Evolutionary conservation across 1,140 invertebrate species (phyloP).

Genomic region (Zaprionus inermis): DNA sequence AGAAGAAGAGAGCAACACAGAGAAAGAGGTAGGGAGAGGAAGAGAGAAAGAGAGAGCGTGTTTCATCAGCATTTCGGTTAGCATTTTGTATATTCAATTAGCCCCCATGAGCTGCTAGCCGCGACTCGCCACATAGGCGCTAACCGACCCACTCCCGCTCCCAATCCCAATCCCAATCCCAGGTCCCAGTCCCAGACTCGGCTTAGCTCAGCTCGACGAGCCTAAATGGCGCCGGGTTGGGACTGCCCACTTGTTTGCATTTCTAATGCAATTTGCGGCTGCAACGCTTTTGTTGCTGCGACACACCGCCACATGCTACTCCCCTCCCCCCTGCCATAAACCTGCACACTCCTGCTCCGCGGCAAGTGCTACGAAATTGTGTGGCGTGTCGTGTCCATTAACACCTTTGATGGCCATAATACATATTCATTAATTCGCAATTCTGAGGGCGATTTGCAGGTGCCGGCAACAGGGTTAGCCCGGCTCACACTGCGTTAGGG

Average conservation of each 20-base stretch:
- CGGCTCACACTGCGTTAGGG: no score
- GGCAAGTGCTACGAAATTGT: slow-evolving; percentile 54
- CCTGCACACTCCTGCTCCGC: background rate
- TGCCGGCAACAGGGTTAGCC: slow-evolving; percentile 5
- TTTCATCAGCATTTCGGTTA: slow-evolving; percentile 38
- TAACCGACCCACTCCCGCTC: background rate
- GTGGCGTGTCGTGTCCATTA: slow-evolving; percentile 81
- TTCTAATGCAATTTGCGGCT: slow-evolving; percentile 81
- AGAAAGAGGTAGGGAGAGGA: background rate
- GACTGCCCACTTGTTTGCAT: slow-evolving; percentile 74
- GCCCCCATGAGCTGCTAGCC: slow-evolving; percentile 10
- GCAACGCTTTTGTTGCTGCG: slow-evolving; percentile 65
- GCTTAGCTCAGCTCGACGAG: background rate
- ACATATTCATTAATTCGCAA: slow-evolving; percentile 77
- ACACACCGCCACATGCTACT: background rate
- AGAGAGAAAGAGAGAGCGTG: background rate
- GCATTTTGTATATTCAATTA: slow-evolving; percentile 80
- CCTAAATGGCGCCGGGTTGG: background rate
- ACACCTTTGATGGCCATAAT: slow-evolving; percentile 80
- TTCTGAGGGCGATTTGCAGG: slow-evolving; percentile 43
- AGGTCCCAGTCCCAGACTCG: background rate
- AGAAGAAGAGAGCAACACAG: no score
- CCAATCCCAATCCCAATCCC: background rate
- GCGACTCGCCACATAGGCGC: background rate
- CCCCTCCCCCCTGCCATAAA: background rate